phyloP scores from a whole-genome alignment of 2,888 invertebrate species.

The Dysmachus trigonus region DNA sequence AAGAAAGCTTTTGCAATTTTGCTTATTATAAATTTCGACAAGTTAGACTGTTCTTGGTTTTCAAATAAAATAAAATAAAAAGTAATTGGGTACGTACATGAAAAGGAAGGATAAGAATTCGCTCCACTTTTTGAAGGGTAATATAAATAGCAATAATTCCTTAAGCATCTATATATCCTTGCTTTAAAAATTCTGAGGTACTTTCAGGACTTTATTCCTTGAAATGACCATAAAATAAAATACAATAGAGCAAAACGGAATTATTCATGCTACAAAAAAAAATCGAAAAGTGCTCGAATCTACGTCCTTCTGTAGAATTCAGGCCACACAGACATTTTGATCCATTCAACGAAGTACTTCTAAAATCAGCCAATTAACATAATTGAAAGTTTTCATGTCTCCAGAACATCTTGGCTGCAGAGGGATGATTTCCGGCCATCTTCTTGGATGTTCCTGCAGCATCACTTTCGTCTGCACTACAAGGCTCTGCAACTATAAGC shows the following conservation, averaged over 20 bases:
- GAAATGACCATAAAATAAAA: not conserved
- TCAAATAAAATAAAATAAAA: too few species aligned
- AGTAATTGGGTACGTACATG: not conserved
- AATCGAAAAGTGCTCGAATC: not conserved
- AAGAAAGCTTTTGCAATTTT: too few species aligned
- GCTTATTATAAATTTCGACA: too few species aligned
- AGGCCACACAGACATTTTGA: not conserved
- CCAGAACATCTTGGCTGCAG: not conserved
- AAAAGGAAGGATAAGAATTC: not conserved
- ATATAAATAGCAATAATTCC: not conserved
- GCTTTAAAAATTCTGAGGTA: not conserved
- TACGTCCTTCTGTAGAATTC: not conserved
- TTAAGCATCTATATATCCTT: not conserved
- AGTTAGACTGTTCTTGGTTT: too few species aligned
- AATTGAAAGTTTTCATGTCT: constrained; percentile 19
- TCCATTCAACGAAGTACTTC: not conserved
- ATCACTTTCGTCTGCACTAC: not conserved
- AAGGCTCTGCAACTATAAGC: not conserved
- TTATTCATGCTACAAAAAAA: not conserved
- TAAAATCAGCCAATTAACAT: constrained; percentile 28
- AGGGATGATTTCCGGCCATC: not conserved
- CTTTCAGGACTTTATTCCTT: not conserved
- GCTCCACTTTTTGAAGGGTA: too few species aligned
- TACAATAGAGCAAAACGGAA: not conserved
- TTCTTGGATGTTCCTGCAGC: not conserved